Conservation (phyloP, 1,140 invertebrate species). For the Reticulitermes speratus region DNA sequence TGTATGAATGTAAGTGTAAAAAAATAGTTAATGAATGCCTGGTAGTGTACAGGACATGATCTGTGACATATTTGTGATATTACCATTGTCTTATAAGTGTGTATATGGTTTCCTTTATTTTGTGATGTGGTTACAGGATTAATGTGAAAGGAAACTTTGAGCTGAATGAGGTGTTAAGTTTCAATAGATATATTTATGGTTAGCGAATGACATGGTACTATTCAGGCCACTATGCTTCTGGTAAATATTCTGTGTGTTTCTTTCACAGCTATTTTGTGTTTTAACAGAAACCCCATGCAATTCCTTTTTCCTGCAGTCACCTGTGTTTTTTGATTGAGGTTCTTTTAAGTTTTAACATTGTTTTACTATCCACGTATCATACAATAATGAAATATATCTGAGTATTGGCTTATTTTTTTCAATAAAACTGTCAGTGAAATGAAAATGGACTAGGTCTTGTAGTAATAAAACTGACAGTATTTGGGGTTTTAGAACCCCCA, state of each 20-base stretch:
- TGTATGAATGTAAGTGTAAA: background rate
- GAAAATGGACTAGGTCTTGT: background rate
- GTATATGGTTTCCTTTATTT: background rate
- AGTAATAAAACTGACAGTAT: no score
- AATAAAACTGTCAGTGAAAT: background rate
- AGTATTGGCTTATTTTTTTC: background rate
- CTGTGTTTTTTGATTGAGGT: background rate
- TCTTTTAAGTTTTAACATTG: background rate
- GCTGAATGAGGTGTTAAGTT: conserved; percentile 15
- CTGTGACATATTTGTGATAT: conserved; percentile 8
- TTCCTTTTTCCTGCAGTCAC: background rate
- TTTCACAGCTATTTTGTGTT: background rate
- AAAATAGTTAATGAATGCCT: background rate
- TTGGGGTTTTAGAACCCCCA: no score
- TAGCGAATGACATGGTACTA: background rate
- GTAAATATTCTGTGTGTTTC: background rate
- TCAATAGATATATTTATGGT: conserved; percentile 13
- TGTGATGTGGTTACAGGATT: background rate
- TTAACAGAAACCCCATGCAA: background rate
- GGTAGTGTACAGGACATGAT: background rate
- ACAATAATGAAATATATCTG: background rate
- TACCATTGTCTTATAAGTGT: background rate
- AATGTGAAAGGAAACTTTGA: background rate
- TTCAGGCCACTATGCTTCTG: background rate
- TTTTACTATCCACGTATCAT: background rate